Base-by-base conservation (phyloP, 2,888 invertebrate genomes). In the Spilarctia lutea region DNA sequence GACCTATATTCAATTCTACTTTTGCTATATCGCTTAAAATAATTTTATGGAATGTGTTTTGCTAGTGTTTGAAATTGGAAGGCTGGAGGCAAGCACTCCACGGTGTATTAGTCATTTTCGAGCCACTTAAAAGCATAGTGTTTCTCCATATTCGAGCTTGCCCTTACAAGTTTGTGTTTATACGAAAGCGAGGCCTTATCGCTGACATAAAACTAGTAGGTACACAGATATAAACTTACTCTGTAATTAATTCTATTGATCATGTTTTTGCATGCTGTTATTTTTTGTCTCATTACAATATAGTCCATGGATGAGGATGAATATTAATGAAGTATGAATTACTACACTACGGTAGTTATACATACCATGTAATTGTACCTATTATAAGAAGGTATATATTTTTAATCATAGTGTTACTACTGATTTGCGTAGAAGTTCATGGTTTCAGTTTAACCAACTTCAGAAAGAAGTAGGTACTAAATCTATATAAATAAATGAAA, bases 111-210 rank as follows among this genome's bases (percentile, higher is more conserved):
- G 85, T 90, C 88, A 88, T 83, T 80, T 85, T 79, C 80, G 78
- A 81, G 84, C 87, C 88, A 89, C 90, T 85, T 88, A 86, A 86
- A 85, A 75, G 85, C 85, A 90, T 91, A 91, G 91, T 91, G 86
- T 80, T 81, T 78, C 76, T 74, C 89, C 90, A 84, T 91, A 88
- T 89, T 87, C 79, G 89, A 78, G 48, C 75, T 67, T 80, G 86
- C 85, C 85, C 86, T 85, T 86, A 84, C 79, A 73, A 72, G 82
- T 84, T 83, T 78, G 81, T 75, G 74, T 79, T 65, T 35, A n/a
- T 30, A 33, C 63, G 39, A 39, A 71, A 75, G 39, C 69, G 63
- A 77, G 80, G 83, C 86, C 83, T 86, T 85, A 86, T 82, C 79
- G 85, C 82, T 82, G 86, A 88, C 87, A 87, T 75, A 56, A 75